Percentiles rank a stretch among this genome's conserved stretches.
These are phyloP conservation scores for Drosophila longiperda DNA, from an alignment of 2,888 invertebrate species.

Conservation along the genomic window DNA sequence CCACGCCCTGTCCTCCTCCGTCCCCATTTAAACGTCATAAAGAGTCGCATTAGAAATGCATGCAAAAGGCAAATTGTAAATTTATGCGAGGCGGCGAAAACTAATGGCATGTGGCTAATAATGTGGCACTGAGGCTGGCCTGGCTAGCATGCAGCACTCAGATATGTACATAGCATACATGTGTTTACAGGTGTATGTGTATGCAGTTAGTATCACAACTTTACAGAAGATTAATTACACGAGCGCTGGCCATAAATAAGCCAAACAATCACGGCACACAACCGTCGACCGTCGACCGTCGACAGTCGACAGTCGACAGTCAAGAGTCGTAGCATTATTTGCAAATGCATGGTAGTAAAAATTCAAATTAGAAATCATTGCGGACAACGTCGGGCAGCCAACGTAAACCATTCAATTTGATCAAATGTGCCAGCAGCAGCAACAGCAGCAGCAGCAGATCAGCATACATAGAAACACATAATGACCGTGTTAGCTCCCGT, in stretches of 20 bases:
- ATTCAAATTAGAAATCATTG: slow-evolving; percentile 77
- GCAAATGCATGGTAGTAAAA: slow-evolving; percentile 74
- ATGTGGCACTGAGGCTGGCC: slow-evolving; percentile 44
- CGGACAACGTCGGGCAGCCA: slow-evolving; percentile 50
- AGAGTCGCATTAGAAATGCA: slow-evolving; percentile 66
- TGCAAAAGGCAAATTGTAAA: slow-evolving; percentile 59
- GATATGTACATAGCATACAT: slow-evolving; percentile 10
- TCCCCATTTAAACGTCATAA: slow-evolving; percentile 49
- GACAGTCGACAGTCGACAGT: slow-evolving; percentile 12
- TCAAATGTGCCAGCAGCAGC: slow-evolving; percentile 44
- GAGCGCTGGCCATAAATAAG: slow-evolving; percentile 68
- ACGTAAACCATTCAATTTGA: slow-evolving; percentile 58
- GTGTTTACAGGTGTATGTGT: slow-evolving; percentile 12
- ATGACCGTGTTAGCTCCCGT: slow-evolving; percentile 60
- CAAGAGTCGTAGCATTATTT: slow-evolving; percentile 56
- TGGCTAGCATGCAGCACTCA: slow-evolving; percentile 31
- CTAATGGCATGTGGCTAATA: slow-evolving; percentile 68
- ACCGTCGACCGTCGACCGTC: slow-evolving; percentile 5
- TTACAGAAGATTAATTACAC: slow-evolving; percentile 74
- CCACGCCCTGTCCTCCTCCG: not conserved
- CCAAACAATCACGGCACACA: slow-evolving; percentile 52
- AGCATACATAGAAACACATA: slow-evolving; percentile 23
- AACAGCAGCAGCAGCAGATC: slow-evolving; percentile 26
- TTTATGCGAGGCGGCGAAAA: slow-evolving; percentile 60
- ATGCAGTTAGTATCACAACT: slow-evolving; percentile 59